These are phyloP conservation scores for Okapia johnstoni DNA, from an alignment of 2,113 vertebrate species.

Conservation along the genomic window DNA sequence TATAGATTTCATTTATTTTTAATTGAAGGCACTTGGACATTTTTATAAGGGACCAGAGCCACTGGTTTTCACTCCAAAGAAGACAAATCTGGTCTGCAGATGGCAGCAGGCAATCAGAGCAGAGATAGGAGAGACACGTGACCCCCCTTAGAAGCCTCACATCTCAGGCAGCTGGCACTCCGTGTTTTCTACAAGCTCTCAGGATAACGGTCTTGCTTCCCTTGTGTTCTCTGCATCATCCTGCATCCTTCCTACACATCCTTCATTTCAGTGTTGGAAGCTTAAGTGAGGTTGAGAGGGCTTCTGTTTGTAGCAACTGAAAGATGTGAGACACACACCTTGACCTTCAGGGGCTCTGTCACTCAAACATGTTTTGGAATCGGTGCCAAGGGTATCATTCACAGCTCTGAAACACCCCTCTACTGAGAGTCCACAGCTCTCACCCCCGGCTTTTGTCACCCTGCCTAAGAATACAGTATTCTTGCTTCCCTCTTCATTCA, in stretches of 20 bases:
- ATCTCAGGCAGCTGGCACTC: accelerated
- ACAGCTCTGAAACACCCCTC: background rate
- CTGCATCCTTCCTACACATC: accelerated
- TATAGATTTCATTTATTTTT: background rate
- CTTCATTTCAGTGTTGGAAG: background rate
- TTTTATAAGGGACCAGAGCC: background rate
- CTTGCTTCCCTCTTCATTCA: accelerated
- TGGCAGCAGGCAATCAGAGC: background rate
- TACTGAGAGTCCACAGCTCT: background rate
- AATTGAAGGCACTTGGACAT: background rate
- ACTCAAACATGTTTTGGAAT: too few species aligned
- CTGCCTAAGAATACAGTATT: accelerated
- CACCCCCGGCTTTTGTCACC: too few species aligned
- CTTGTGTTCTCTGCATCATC: accelerated
- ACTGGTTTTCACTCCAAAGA: background rate
- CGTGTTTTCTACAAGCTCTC: accelerated
- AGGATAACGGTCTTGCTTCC: background rate
- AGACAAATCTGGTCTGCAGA: background rate
- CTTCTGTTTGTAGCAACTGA: background rate
- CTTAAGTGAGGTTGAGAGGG: accelerated
- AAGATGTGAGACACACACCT: background rate
- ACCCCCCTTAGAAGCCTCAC: accelerated
- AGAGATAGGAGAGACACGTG: accelerated
- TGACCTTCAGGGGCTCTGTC: background rate
- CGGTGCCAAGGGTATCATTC: accelerated